Conservation (phyloP, 2,797 vertebrate genomes). For the Lutjanus campechanus region DNA sequence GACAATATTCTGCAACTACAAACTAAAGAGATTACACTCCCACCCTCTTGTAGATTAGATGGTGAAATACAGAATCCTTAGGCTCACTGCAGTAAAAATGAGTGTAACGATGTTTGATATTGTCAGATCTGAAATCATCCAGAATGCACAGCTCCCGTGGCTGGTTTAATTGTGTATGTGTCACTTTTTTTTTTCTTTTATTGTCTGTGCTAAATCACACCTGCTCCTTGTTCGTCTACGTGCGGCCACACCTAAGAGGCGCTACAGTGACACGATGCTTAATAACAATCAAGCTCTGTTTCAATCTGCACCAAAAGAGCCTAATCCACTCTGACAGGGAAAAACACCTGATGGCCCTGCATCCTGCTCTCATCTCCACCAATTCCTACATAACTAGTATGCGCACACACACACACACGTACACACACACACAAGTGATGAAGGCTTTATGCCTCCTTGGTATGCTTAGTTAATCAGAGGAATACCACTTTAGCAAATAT, state of each 20-base stretch:
- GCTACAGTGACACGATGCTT: constrained; percentile 91
- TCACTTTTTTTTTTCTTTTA: constrained; percentile 76
- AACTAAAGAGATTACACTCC: constrained; percentile 53
- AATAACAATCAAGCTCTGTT: constrained; percentile 96
- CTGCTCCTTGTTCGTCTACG: constrained; percentile 93
- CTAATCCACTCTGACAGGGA: constrained; percentile 95
- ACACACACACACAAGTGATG: constrained; percentile 25
- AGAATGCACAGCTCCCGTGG: constrained; percentile 83
- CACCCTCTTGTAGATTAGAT: constrained; percentile 50
- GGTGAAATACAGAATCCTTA: constrained; percentile 47
- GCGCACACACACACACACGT: constrained; percentile 18
- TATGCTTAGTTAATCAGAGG: constrained; percentile 74
- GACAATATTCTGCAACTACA: constrained; percentile 53
- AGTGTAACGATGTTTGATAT: constrained; percentile 57
- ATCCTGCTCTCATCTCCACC: constrained; percentile 84
- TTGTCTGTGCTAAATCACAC: constrained; percentile 92
- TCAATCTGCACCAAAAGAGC: constrained; percentile 93
- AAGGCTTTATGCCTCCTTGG: constrained; percentile 52
- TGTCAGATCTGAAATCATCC: constrained; percentile 60
- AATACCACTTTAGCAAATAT: constrained; percentile 74
- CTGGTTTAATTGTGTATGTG: constrained; percentile 79
- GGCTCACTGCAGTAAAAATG: constrained; percentile 53
- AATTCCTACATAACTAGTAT: constrained; percentile 26
- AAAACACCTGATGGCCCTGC: constrained; percentile 92
- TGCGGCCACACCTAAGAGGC: constrained; percentile 93